Conservation (phyloP, 2,113 vertebrate species). For the Silurus asotus region DNA sequence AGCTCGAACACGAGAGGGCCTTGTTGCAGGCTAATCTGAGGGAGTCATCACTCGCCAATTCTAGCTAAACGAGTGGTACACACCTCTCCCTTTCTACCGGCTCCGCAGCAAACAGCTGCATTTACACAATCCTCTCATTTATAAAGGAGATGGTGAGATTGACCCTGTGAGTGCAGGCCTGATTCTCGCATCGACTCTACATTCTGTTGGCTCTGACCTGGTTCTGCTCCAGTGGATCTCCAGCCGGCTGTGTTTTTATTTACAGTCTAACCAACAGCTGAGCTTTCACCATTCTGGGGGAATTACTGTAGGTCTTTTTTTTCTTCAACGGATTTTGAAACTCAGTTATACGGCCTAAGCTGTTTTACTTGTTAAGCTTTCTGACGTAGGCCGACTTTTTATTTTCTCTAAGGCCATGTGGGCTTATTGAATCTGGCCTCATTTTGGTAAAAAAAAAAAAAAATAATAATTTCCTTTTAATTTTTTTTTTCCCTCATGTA, state of each 20-base stretch:
- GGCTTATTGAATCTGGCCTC: background rate
- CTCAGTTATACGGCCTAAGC: constrained; percentile 17
- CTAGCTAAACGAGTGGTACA: constrained; percentile 4
- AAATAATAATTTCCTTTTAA: no score
- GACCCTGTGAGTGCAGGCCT: constrained; percentile 5
- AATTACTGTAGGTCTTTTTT: constrained; percentile 9
- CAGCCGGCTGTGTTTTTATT: constrained; percentile 8
- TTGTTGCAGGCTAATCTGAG: constrained; percentile 33
- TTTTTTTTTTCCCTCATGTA: constrained; percentile 3
- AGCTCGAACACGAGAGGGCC: background rate
- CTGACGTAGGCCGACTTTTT: background rate
- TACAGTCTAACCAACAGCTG: constrained; percentile 12
- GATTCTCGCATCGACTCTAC: background rate
- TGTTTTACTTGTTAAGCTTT: constrained; percentile 2
- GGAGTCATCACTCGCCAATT: background rate
- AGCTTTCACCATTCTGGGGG: constrained; percentile 5
- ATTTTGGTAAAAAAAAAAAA: no score
- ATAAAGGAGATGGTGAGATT: background rate
- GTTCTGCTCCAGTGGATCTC: constrained; percentile 16
- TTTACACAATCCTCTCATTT: constrained; percentile 20
- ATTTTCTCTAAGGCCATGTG: background rate
- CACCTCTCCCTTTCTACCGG: constrained; percentile 6
- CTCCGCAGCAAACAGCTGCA: constrained; percentile 24
- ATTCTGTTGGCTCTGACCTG: constrained; percentile 2
- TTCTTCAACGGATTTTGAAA: background rate